Evolutionary conservation across 2,888 invertebrate species (phyloP), one percentile per base, ranked within the genome.

Genomic region (Bellardia bayeri): DNA sequence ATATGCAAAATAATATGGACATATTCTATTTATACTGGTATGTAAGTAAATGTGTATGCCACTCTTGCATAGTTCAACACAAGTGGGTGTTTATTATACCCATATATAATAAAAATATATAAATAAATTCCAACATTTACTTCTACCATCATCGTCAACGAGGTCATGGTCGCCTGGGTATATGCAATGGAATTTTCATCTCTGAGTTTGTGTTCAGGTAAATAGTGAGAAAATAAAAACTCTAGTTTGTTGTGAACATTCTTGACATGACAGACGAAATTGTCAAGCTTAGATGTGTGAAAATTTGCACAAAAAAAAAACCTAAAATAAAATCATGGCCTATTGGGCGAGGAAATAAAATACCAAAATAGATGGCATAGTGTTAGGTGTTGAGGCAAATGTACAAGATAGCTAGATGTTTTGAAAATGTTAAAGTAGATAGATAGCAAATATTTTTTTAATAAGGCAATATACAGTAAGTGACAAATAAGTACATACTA

Each of bases 91-190:
- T n/a, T 74, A 66, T 58, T 56, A n/a, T 16, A 45, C 42, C 23
- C 23, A 23, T 23, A 23, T 23, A 23, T 23, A 23, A 23, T 23
- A 82, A 23, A 37, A 6, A 79, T 68, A 45, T 16, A 63, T 14
- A 64, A 54, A 72, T 40, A 72, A 37, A 42, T 16, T 64, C 14
- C 23, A 69, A 71, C 71, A 71, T 42, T 68, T 64, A 79, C 40
- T 74, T 72, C 16, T 42, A 69, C 16, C 63, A 76, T 63, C 61
- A 63, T 54, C 54, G 37, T 64, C 49, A 78, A 82, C 45, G 72
- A 86, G 86, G 86, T 86, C 86, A 86, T 54, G 86, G 86, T 74
- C 82, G 74, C 82, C 75, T 68, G 23, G 4, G 14, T 63, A 33
- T 80, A 75, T 54, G 75, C 80, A 63, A 54, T 71, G 33, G 4